A percentile compares a stretch with the other conserved stretches of the same genome.
phyloP scores from a whole-genome alignment of 2,888 invertebrate genomes.

The Vannuccia rotundouncinata region DNA sequence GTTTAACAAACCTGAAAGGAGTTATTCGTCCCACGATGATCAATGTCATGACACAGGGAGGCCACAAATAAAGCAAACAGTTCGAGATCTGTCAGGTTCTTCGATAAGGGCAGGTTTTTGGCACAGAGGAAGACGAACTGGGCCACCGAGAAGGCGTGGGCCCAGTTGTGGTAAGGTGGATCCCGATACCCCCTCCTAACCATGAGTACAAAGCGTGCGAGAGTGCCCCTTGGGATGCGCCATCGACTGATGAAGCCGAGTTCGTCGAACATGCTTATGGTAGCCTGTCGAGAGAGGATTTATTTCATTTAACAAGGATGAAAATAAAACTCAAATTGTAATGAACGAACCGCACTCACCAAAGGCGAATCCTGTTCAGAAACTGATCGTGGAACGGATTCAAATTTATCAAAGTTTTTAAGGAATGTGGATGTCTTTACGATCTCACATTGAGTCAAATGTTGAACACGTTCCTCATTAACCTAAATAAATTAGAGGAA shows the following conservation, averaged over 20 bases:
- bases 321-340: not conserved
- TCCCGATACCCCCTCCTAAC: conserved; percentile 58
- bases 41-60: conserved; percentile 74
- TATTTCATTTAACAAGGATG: not conserved
- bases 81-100: conserved; percentile 62
- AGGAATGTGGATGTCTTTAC: conserved; percentile 49
- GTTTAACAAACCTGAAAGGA: conserved; percentile 68
- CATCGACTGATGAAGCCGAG: conserved; percentile 67
- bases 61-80: conserved; percentile 70
- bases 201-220: conserved; percentile 36
- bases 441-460: conserved; percentile 42
- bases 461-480: conserved; percentile 3
- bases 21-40: conserved; percentile 78
- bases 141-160: conserved; percentile 72
- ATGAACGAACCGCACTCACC: too few species aligned
- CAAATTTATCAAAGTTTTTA: conserved; percentile 53
- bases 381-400: conserved; percentile 55
- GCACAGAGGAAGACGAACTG: conserved; percentile 70
- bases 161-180: conserved; percentile 78
- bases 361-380: conserved; percentile 48
- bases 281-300: conserved; percentile 42
- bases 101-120: conserved; percentile 27
- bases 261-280: conserved; percentile 65
- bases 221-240: conserved; percentile 58
- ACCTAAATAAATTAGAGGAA: conserved; percentile 1